Percentiles rank a stretch among this genome's conserved stretches.
Conservation (phyloP, 2,797 vertebrate species). For the Hylomyscus alleni region DNA sequence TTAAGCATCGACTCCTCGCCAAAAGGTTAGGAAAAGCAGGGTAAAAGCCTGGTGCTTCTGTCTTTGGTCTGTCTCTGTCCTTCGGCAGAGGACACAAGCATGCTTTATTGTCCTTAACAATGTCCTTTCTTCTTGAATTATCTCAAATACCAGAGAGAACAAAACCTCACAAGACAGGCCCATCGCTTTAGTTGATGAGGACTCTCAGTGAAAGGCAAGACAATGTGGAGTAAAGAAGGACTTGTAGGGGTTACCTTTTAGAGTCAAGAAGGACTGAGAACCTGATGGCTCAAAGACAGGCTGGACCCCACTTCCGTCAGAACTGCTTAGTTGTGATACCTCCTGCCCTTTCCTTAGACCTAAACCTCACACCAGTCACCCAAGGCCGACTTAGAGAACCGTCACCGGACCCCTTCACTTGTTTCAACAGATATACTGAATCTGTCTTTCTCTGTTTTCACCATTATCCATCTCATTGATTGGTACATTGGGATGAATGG, state of each 20-base stretch:
- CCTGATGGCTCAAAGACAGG: background rate
- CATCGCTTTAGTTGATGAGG: background rate
- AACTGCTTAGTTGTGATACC: background rate
- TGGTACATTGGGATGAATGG: background rate
- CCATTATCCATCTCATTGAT: background rate
- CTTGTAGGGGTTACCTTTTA: background rate
- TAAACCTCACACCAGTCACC: background rate
- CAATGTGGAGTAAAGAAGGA: background rate
- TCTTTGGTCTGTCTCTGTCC: background rate
- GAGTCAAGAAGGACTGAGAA: background rate
- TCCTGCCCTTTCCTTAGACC: background rate
- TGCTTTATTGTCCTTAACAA: background rate
- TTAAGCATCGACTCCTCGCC: background rate
- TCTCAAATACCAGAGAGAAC: background rate
- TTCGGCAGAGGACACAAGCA: background rate
- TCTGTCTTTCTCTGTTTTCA: background rate
- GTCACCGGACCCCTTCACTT: background rate
- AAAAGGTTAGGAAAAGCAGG: background rate
- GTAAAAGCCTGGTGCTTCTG: background rate
- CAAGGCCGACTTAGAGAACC: background rate
- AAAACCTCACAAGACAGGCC: background rate
- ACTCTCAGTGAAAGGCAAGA: background rate
- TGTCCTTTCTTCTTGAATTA: background rate
- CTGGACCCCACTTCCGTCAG: background rate
- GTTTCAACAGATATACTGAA: background rate